phyloP scores from a whole-genome alignment of 2,113 vertebrate species.

The Edolisoma coerulescens region DNA sequence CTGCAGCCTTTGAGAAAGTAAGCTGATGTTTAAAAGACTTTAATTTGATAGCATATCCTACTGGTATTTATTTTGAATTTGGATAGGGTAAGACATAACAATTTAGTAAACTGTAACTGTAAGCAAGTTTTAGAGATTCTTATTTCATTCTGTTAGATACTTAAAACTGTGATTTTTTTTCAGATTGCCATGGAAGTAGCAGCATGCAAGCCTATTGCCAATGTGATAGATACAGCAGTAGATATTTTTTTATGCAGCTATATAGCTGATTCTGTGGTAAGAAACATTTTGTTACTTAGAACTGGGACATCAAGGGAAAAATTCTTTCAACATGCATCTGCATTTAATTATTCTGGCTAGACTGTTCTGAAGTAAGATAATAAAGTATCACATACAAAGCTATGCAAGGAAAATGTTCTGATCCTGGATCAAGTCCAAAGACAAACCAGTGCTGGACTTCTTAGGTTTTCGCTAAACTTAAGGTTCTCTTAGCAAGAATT shows the following conservation, averaged over 20 bases:
- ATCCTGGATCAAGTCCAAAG: neutral
- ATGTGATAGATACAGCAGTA: conserved; percentile 83
- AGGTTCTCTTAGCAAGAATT: neutral
- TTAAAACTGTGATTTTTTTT: neutral
- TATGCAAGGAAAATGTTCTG: neutral
- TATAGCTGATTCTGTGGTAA: conserved; percentile 89
- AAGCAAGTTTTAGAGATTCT: neutral
- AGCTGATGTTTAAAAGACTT: neutral
- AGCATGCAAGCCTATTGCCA: conserved; percentile 90
- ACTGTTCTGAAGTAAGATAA: neutral
- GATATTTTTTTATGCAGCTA: conserved; percentile 87
- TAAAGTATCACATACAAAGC: neutral
- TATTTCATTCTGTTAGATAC: neutral
- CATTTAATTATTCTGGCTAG: neutral
- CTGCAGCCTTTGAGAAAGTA: neutral
- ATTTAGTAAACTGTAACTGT: neutral
- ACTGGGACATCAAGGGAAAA: neutral
- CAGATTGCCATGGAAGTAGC: conserved; percentile 86
- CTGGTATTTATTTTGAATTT: neutral
- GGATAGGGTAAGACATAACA: neutral
- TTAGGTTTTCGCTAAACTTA: neutral
- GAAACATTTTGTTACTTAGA: conserved; percentile 13
- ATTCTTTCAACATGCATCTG: neutral
- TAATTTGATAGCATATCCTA: neutral
- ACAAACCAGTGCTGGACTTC: neutral